Conservation (phyloP, 2,113 vertebrate genomes). For the Mormyrus iriodes region DNA sequence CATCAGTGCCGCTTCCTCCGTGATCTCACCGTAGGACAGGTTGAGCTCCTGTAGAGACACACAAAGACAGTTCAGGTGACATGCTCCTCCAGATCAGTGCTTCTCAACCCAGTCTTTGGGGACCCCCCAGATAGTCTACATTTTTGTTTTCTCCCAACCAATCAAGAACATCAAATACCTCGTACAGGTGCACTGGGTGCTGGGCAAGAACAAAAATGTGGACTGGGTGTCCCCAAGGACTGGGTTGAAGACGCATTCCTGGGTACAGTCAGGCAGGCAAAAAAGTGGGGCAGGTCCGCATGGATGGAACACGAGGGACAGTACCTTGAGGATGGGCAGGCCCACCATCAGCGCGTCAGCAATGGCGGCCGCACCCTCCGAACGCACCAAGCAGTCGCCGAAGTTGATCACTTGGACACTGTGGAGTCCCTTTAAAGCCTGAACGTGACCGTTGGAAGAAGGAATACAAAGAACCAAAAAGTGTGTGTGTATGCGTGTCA, state of each 20-base stretch:
- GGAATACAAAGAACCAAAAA: background rate
- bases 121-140: background rate
- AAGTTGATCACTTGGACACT: constrained; percentile 92
- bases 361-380: constrained; percentile 82
- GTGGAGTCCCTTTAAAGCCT: constrained; percentile 80
- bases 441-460: constrained; percentile 6
- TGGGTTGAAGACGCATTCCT: background rate
- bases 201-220: background rate
- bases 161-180: background rate
- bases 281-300: no score
- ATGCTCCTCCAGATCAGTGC: no score
- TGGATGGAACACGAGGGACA: background rate
- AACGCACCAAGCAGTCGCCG: constrained; percentile 91
- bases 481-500: no score
- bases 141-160: background rate
- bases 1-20: constrained; percentile 76
- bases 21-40: constrained; percentile 90
- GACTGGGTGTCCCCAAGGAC: background rate
- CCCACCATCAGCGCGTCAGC: constrained; percentile 79
- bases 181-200: background rate
- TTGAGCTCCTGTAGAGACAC: constrained; percentile 78
- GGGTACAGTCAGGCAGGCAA: background rate
- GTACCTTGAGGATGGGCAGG: constrained; percentile 85
- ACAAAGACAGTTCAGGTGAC: background rate
- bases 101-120: background rate